Evolutionary conservation across 2,888 invertebrate genomes (phyloP), one percentile per base, ranked within the genome.

Genomic region (Microctonus hyperodae): DNA sequence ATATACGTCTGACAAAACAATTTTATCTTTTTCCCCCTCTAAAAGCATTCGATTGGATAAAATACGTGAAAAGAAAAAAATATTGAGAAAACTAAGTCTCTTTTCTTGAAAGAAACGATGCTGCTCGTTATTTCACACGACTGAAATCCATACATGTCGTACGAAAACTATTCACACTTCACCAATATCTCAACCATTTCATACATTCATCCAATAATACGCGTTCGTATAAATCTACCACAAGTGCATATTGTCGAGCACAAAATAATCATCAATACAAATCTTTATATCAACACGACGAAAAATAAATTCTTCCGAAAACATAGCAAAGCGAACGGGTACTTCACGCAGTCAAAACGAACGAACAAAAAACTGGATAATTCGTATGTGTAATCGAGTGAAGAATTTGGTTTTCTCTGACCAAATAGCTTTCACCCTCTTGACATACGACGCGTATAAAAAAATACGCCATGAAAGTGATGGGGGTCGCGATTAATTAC

Each of bases 401-500:
- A 44, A 16, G 44, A 44, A 20, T 44, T 44, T 4, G 5, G 44
- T 44, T 44, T 7, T n/a, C 16, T 1, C 16, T 44, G 16, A 44
- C 7, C 16, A 44, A 6, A 44, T 0, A 2, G n/a, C 11, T 1
- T 37, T n/a, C n/a, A n/a, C 13, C 9, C 13, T 6, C 13, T 1
- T 37, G 37, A 37, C n/a, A 37, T 37, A 6, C 11, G 16, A 10
- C 48, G 16, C 23, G 9, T 23, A 10, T 13, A 64, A 59, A 69
- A 56, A 71, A 48, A 50, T 22, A 37, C 65, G 55, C 35, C 65
- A 23, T 62, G 48, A 68, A 72, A 66, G 69, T 69, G 64, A 72
- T 70, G 65, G 68, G 69, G 64, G 62, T 70, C 35, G 59, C 63
- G 61, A 72, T 72, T 69, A 72, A 72, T 72, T 69, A 56, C 59